phyloP scores from a whole-genome alignment of 2,113 vertebrate genomes.

The Mus musculus region DNA sequence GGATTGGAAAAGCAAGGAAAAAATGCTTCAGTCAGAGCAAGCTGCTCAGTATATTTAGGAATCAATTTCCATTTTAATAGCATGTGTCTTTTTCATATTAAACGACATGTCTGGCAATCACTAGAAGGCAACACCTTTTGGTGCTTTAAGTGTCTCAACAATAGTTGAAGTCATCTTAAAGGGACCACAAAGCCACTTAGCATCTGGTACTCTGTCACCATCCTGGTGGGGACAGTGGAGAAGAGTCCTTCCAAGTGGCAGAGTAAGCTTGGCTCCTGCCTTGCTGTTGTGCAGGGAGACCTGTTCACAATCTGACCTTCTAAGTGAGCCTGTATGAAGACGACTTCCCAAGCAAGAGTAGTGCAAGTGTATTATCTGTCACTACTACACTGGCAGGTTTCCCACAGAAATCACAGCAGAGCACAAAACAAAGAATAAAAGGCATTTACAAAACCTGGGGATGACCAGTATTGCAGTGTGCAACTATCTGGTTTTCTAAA shows the following conservation, averaged over 20 bases:
- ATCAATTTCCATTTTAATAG: conserved; percentile 83
- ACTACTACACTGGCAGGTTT: background rate
- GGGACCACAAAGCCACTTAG: conserved; percentile 62
- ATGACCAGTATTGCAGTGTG: background rate
- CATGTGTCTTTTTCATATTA: conserved; percentile 79
- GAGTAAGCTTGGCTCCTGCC: background rate
- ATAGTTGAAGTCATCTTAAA: conserved; percentile 64
- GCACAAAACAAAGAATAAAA: background rate
- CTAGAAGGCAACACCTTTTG: conserved; percentile 70
- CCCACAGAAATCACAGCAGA: background rate
- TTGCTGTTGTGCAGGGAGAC: background rate
- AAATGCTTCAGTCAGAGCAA: conserved; percentile 80
- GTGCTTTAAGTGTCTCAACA: conserved; percentile 12
- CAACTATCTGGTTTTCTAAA: background rate
- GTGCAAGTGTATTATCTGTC: background rate
- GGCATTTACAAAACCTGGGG: background rate
- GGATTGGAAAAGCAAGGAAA: conserved; percentile 77
- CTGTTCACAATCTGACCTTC: background rate
- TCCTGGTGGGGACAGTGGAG: background rate
- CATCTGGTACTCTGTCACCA: background rate
- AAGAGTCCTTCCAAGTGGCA: conserved; percentile 35
- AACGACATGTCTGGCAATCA: conserved; percentile 84
- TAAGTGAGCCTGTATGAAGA: background rate
- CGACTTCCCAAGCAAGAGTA: background rate
- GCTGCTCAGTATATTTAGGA: conserved; percentile 81